Conservation (phyloP, 2,888 invertebrate species). For the Pollenia amentaria region DNA sequence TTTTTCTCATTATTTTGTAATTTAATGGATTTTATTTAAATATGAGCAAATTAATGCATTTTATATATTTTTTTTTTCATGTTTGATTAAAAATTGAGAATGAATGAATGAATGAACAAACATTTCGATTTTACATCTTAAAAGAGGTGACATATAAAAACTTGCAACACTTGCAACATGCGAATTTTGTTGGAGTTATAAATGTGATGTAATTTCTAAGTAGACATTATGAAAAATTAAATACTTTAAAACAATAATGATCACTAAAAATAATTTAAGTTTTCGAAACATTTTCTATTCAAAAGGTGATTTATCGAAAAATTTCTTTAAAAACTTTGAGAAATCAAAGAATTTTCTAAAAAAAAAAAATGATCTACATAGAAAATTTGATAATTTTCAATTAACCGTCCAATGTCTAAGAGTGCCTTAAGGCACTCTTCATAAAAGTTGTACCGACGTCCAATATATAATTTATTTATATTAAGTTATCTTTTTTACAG, state of each 20-base stretch:
- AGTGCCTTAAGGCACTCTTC: too few species aligned
- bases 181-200: background rate
- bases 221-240: conserved; percentile 10
- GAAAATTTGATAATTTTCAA: background rate
- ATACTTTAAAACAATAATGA: background rate
- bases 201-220: conserved; percentile 23
- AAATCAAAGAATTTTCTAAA: background rate
- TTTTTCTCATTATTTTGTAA: conserved; percentile 39
- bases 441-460: too few species aligned
- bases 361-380: too few species aligned
- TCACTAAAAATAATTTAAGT: background rate
- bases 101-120: conserved; percentile 3
- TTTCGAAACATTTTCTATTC: background rate
- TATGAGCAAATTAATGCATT: background rate
- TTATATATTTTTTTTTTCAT: background rate
- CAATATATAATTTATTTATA: too few species aligned
- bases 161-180: conserved; percentile 50
- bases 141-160: conserved; percentile 42
- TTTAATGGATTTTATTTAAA: conserved; percentile 45
- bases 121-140: conserved; percentile 36
- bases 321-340: background rate
- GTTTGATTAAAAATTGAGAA: conserved; percentile 26
- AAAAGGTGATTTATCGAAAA: background rate
- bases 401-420: too few species aligned
- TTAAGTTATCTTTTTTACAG: too few species aligned